These are phyloP conservation scores for Gonatopus flavifemur DNA, from an alignment of 1,140 invertebrate species.

Conservation along the genomic window DNA sequence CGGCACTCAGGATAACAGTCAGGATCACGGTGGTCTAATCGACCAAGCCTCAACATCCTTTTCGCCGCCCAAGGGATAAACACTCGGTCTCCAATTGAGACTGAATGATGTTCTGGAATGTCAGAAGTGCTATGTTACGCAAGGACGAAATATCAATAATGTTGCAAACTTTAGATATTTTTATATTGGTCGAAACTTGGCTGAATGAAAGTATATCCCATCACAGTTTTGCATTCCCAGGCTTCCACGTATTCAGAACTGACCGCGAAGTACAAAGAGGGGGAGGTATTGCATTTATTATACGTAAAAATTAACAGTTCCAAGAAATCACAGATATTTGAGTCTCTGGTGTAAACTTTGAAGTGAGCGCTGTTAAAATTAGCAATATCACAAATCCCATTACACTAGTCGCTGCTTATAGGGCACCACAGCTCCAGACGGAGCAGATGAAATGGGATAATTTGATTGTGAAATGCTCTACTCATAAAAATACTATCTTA, in stretches of 20 bases:
- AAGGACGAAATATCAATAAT: not conserved
- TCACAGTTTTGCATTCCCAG: not conserved
- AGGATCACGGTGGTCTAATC: too few species aligned
- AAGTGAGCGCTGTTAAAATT: conserved; percentile 1
- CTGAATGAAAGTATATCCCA: not conserved
- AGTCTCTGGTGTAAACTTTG: not conserved
- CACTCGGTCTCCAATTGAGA: not conserved
- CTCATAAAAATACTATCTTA: not conserved
- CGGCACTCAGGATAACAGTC: not conserved
- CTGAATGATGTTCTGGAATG: not conserved
- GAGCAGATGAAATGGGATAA: conserved; percentile 1
- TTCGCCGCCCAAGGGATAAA: too few species aligned
- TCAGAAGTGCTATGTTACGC: not conserved
- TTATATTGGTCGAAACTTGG: conserved; percentile 2
- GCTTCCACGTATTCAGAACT: not conserved
- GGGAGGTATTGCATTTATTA: not conserved
- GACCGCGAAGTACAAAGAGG: not conserved
- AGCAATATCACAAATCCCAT: not conserved
- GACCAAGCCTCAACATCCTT: too few species aligned
- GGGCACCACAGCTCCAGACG: not conserved
- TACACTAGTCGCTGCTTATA: not conserved
- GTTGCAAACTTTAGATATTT: not conserved
- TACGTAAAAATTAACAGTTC: not conserved
- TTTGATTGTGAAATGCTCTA: not conserved
- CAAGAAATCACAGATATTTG: not conserved